Evolutionary conservation across 2,888 invertebrate genomes (phyloP), one percentile per base, ranked within the genome.

Genomic region (Nephrotoma flavescens): DNA sequence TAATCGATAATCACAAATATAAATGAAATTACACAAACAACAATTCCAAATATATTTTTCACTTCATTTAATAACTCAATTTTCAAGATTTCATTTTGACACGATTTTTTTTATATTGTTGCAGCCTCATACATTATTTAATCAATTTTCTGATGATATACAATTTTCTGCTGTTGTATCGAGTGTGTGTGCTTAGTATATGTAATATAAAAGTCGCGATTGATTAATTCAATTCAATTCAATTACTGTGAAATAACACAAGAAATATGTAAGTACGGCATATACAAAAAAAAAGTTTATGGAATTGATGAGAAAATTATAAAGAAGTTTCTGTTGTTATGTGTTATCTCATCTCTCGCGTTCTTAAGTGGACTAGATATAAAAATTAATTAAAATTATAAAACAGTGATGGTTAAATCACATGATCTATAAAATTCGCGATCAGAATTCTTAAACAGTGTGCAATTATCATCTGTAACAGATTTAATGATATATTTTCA

Each of bases 401-500:
- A 71, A 71, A 52, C 52, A 52, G 52, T 15, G 52, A 9, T 44
- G 7, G 3, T 44, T 44, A 52, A 52, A 52, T 71, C 71, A 71
- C 31, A 31, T 71, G 71, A 71, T 71, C 71, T 71, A 71, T 44
- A 31, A 71, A 71, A 42, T 42, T 84, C 84, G 84, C 84, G 42
- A 84, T 84, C 84, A 84, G 84, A 84, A 84, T 84, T 42, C 15
- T 42, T 84, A 84, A 84, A 84, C 15, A 84, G 84, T n/a, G 71
- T 31, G 31, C 71, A 84, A 84, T 84, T 84, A 84, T 84, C 42
- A 84, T 84, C 42, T 84, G 12, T 6, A 11, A 84, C 84, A 42
- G 85, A 85, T 85, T 85, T 85, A 85, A 85, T 85, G 85, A 85
- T 85, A 85, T 44, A 85, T 44, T 85, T 85, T 85, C 85, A 85